Conservation (phyloP, 37 sponge, comb jelly and placozoan species). For the Axinella damicornis region DNA sequence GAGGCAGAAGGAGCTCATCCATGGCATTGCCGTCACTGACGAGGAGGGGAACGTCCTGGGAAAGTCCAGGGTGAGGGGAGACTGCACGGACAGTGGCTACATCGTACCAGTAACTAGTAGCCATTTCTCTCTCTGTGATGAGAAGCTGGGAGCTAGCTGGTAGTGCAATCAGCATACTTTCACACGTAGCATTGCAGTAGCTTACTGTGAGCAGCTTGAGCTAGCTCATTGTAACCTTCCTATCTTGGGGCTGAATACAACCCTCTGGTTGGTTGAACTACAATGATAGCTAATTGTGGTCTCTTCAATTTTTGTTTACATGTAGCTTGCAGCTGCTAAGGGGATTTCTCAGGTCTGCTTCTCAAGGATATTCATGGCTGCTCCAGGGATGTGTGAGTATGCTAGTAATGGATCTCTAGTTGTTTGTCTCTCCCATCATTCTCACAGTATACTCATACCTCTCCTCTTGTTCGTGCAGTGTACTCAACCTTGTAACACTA, state of each 20-base stretch:
- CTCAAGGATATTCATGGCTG: slow-evolving; percentile 84
- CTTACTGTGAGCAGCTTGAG: too few relatives aligned
- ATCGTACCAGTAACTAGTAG: too few relatives aligned
- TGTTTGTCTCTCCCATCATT: too few relatives aligned
- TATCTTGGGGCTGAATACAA: too few relatives aligned
- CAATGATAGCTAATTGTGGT: not conserved
- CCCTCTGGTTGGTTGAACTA: not conserved
- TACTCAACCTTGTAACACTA: too few relatives aligned
- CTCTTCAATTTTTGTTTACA: not conserved
- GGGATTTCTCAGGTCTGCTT: slow-evolving; percentile 84
- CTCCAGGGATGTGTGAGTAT: slow-evolving; percentile 85
- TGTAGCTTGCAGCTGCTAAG: slow-evolving; percentile 78
- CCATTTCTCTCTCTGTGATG: too few relatives aligned
- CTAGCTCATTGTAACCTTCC: too few relatives aligned
- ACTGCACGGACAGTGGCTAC: too few relatives aligned
- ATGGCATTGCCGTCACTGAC: slow-evolving; percentile 72
- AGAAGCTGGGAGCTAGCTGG: too few relatives aligned
- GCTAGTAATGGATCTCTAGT: not conserved
- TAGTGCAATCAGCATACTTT: not conserved
- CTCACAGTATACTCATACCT: too few relatives aligned
- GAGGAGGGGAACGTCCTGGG: slow-evolving; percentile 61
- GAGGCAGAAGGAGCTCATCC: slow-evolving; percentile 79
- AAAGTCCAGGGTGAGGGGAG: slow-evolving; percentile 58
- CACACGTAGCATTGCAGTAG: too few relatives aligned
- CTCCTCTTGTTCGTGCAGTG: too few relatives aligned